Percentiles rank a stretch among this genome's conserved stretches.
phyloP scores from a whole-genome alignment of 2,888 invertebrate genomes.

The Limenitis camilla region DNA sequence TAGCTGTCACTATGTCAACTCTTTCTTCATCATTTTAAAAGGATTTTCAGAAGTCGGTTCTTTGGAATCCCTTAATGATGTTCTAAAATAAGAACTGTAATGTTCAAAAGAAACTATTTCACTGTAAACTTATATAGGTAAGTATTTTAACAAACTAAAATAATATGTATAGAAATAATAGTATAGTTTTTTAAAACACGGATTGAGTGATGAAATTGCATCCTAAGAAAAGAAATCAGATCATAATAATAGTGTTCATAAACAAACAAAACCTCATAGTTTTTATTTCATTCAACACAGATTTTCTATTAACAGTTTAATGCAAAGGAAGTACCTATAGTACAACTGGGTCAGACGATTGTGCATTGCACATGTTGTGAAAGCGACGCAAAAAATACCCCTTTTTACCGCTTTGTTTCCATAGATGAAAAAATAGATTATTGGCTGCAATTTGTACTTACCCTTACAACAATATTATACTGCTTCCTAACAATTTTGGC shows the following conservation, averaged over 20 bases:
- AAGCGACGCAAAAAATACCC: slow-evolving; percentile 67
- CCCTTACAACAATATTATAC: slow-evolving; percentile 40
- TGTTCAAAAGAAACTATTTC: no score
- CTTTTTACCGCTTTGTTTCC: slow-evolving; percentile 64
- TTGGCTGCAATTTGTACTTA: slow-evolving; percentile 71
- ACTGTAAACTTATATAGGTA: no score
- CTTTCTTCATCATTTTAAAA: slow-evolving; percentile 28
- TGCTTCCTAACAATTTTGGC: slow-evolving; percentile 36
- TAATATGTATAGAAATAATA: not conserved
- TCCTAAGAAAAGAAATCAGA: not conserved
- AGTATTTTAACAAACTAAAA: no score
- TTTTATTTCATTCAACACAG: slow-evolving; percentile 50
- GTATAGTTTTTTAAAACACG: not conserved
- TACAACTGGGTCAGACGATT: slow-evolving; percentile 68
- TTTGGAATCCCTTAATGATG: slow-evolving; percentile 6
- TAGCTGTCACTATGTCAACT: slow-evolving; percentile 72
- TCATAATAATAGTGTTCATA: slow-evolving; percentile 9
- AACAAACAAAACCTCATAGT: slow-evolving; percentile 31
- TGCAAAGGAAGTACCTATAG: slow-evolving; percentile 55
- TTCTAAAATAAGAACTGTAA: slow-evolving; percentile 4
- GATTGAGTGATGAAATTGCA: not conserved
- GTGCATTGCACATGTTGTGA: slow-evolving; percentile 71
- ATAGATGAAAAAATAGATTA: slow-evolving; percentile 57
- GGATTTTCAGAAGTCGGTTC: not conserved
- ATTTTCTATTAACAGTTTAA: slow-evolving; percentile 68